phyloP scores from a whole-genome alignment of 1,140 invertebrate genomes.

The Heliconius eleuchia region DNA sequence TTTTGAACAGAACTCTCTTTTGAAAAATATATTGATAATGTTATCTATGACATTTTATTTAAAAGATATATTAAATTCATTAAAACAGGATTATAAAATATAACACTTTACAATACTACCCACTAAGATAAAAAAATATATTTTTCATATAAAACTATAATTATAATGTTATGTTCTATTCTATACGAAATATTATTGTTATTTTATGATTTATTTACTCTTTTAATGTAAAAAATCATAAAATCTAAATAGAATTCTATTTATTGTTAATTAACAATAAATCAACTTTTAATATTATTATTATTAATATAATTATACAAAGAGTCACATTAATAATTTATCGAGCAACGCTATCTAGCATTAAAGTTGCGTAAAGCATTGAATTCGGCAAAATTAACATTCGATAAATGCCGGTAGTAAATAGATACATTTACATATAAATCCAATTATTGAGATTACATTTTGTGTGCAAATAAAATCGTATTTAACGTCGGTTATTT shows the following conservation, averaged over 20 bases:
- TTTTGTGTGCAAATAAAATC: constrained; percentile 23
- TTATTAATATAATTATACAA: neutral
- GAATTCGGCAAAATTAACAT: constrained; percentile 26
- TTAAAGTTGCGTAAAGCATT: constrained; percentile 8
- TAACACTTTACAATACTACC: too few relatives aligned
- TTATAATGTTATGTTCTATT: too few relatives aligned
- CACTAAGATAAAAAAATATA: too few relatives aligned
- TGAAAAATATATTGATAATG: too few relatives aligned
- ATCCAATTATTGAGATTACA: constrained; percentile 27
- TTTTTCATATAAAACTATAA: too few relatives aligned
- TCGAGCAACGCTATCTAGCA: neutral
- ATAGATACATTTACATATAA: constrained; percentile 28
- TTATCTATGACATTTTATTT: too few relatives aligned
- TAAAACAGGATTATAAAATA: too few relatives aligned
- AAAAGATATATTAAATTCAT: too few relatives aligned
- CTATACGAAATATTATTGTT: neutral
- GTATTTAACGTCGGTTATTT: constrained; percentile 21
- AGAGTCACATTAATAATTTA: neutral
- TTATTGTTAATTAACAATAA: neutral
- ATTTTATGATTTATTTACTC: too few relatives aligned
- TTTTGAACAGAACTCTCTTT: too few relatives aligned
- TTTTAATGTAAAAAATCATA: neutral
- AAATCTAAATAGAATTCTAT: neutral
- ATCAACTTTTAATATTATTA: neutral
- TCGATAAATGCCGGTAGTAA: constrained; percentile 18